Base-by-base conservation (phyloP, 1,140 invertebrate species). In the Pseudomyrmex concolor region DNA sequence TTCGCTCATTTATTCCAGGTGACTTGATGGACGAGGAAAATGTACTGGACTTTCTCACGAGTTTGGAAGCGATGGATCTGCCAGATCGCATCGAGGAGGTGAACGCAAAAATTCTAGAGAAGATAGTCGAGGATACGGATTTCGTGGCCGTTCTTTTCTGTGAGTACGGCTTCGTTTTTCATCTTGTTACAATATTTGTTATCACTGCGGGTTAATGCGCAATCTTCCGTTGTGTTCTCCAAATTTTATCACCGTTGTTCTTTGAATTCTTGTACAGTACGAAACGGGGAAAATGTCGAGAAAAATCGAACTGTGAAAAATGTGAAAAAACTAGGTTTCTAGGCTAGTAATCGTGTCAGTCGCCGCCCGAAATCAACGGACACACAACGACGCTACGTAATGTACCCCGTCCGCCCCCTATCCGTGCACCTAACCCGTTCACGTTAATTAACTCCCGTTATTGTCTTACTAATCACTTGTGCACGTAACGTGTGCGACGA, bases 1-100 rank as follows among this genome's bases (percentile, higher is more conserved):
- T 70, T 70, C 19, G 22, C 2, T 70, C 59, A 17, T 13, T 54
- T 51, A 76, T 85, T 91, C n/a, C 84, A 97, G 97, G 98, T 95
- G 98, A 99, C 95, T 95, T 99, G 92, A 98, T 98, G 97, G 97
- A 99, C 94, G 98, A 98, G 94, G 97, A 98, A 94, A 97, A 96
- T 92, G 98, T 99, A 78, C 94, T 99, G 88, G 98, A 98, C 94
- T 99, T 99, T 94, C 94, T 99, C 70, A 98, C 98, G 70, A 98
- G 97, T 92, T 95, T 98, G 86, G 98, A 98, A 95, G 97, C 98
- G 84, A 98, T 99, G 97, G 98, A 98, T 92, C 94, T 98, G 89
- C 98, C 98, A n/a, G 98, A 99, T 94, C 95, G 98, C 93, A 99
- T 99, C 92, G 98, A 99, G 95, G 98, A 99, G 95, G 98, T 99